phyloP scores from a whole-genome alignment of 2,113 vertebrate species.

The Anguilla rostrata region DNA sequence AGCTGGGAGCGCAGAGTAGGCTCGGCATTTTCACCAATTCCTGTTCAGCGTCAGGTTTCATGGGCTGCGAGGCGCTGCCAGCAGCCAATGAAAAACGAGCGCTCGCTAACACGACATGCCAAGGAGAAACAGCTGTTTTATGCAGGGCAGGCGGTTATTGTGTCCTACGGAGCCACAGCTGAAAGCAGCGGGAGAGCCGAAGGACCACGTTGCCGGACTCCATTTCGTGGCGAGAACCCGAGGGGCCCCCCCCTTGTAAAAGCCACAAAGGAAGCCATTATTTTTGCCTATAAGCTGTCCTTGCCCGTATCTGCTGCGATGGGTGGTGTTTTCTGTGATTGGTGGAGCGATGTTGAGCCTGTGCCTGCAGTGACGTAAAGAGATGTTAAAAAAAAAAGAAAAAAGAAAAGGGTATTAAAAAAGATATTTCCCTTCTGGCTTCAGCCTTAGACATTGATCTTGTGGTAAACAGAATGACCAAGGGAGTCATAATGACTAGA shows the following conservation, averaged over 20 bases:
- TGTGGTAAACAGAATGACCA: background rate
- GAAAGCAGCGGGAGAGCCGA: background rate
- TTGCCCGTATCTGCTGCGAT: background rate
- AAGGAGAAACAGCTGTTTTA: background rate
- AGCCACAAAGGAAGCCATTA: background rate
- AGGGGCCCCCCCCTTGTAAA: background rate
- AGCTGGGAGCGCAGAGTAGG: too few species aligned
- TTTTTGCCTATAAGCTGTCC: background rate
- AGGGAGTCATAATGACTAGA: background rate
- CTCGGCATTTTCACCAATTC: background rate
- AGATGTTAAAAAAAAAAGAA: background rate
- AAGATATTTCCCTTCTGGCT: background rate
- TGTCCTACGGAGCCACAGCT: background rate
- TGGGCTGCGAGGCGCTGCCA: background rate
- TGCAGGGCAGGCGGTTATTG: background rate
- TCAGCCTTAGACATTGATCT: background rate
- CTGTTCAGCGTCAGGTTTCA: background rate
- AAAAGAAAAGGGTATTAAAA: background rate
- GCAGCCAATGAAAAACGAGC: background rate
- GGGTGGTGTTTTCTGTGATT: background rate
- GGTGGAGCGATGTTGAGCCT: background rate
- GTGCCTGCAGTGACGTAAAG: background rate
- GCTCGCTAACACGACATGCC: background rate
- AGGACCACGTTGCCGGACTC: background rate
- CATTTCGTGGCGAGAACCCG: too few species aligned